These are phyloP conservation scores for Hoplias malabaricus DNA, from an alignment of 2,113 vertebrate genomes.

Conservation along the genomic window DNA sequence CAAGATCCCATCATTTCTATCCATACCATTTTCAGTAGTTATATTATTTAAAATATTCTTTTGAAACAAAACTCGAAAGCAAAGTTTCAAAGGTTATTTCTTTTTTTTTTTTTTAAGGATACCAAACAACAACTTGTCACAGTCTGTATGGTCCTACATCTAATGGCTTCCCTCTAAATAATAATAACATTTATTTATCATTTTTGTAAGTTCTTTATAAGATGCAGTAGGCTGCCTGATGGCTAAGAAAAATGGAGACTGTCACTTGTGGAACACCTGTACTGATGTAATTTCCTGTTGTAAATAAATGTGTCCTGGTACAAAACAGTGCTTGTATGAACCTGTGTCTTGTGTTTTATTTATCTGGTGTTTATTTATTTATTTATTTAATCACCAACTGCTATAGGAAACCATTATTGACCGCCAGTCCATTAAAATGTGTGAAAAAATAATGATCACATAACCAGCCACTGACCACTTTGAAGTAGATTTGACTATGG, in stretches of 20 bases:
- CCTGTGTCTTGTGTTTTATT: neutral
- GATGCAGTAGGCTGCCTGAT: neutral
- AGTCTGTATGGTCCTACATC: too few species aligned
- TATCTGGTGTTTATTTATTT: neutral
- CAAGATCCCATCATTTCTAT: too few species aligned
- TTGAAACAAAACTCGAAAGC: too few species aligned
- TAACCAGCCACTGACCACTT: neutral
- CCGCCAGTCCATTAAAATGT: neutral
- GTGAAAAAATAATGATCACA: neutral
- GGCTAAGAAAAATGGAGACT: slow-evolving; percentile 65
- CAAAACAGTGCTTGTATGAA: slow-evolving; percentile 56
- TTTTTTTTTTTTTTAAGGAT: too few species aligned
- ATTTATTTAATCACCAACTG: neutral
- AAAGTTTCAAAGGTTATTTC: too few species aligned
- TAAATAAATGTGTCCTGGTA: slow-evolving; percentile 79
- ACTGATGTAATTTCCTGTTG: slow-evolving; percentile 70
- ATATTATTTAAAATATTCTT: too few species aligned
- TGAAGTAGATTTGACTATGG: neutral
- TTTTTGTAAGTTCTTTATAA: neutral
- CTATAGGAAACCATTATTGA: neutral
- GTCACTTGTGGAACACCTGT: slow-evolving; percentile 71
- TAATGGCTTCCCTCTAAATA: too few species aligned
- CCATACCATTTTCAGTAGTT: too few species aligned
- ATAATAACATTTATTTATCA: neutral
- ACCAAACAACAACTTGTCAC: too few species aligned